Evolutionary conservation across 2,113 vertebrate species (phyloP), one percentile per base, ranked within the genome.

Genomic region (Dromaius novaehollandiae): DNA sequence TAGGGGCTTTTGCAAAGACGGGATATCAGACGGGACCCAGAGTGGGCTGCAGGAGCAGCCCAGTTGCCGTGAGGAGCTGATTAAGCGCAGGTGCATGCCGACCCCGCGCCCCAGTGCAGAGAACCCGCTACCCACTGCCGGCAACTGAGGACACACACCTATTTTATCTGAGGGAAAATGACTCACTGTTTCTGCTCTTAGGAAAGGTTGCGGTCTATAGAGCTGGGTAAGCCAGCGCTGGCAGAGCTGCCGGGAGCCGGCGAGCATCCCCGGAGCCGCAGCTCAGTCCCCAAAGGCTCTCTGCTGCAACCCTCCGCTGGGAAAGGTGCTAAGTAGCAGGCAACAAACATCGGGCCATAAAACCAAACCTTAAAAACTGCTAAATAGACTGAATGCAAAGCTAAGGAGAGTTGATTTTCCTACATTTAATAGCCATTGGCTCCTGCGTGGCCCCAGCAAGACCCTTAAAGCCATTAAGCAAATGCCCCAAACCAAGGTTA

Each of bases 1-100:
- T 14, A 42, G 42, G 40, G 13, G 64, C 11, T 4, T 63, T 24
- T 34, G 63, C 17, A 76, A 64, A 55, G 56, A 51, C 0, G 0
- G 28, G 16, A 4, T 34, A 13, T 36, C 32, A 20, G 1, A 19
- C 18, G 46, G 0, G 38, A 13, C 4, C 8, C 63, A 48, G 20
- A 11, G 10, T 61, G 40, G 7, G 20, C 13, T 64, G 20, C 19
- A 32, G 9, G 8, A 70, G 24, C 20, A 58, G n/a, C 24, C 40
- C 55, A n/a, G 28, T 64, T 1, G 1, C 3, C 2, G 36, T 50
- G 24, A 70, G 63, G 40, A 48, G 9, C 12, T 21, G 34, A 18
- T 14, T 19, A 61, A 40, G 32, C 22, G 26, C 20, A 74, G 53
- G 12, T 20, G 36, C 13, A 14, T 18, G 12, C 18, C 48, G 19